Evolutionary conservation across 2,888 invertebrate species (phyloP).

Genomic region (Dicyrtomina minuta): DNA sequence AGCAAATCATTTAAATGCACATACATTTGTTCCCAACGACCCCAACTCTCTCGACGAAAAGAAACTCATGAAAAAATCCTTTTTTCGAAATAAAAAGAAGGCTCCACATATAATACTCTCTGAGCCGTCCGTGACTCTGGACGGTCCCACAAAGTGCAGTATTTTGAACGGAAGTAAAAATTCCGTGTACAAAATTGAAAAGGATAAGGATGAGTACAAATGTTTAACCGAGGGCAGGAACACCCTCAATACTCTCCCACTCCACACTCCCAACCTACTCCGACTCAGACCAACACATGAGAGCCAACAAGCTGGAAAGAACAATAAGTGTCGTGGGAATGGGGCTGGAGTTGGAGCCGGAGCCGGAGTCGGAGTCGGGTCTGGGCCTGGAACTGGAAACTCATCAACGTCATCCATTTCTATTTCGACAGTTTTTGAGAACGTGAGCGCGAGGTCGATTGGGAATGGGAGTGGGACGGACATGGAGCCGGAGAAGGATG

Average conservation of each 20-base stretch:
- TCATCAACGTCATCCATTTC: too few relatives aligned
- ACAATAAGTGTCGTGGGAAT: too few relatives aligned
- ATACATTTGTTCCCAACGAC: conserved; percentile 44
- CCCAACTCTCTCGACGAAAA: background rate
- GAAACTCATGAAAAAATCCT: conserved; percentile 18
- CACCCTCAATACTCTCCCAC: conserved; percentile 3
- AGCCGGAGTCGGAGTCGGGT: too few relatives aligned
- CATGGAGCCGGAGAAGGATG: too few relatives aligned
- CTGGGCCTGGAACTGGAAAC: too few relatives aligned
- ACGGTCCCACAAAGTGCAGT: conserved; percentile 16
- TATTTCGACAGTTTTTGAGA: too few relatives aligned
- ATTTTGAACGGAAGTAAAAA: conserved; percentile 14
- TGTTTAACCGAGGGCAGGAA: background rate
- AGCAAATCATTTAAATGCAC: conserved; percentile 56
- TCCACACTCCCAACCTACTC: too few relatives aligned
- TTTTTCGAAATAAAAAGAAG: background rate
- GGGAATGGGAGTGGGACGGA: too few relatives aligned
- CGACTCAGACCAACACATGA: too few relatives aligned
- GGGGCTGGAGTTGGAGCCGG: too few relatives aligned
- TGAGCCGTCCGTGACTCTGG: background rate
- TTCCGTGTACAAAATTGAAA: conserved; percentile 22
- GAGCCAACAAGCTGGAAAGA: too few relatives aligned
- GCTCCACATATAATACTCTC: background rate
- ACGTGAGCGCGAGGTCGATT: too few relatives aligned
- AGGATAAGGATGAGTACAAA: background rate